A percentile compares a stretch with the other conserved stretches of the same genome.
phyloP scores from a whole-genome alignment of 2,888 invertebrate species.

The Taphrorychus bicolor region DNA sequence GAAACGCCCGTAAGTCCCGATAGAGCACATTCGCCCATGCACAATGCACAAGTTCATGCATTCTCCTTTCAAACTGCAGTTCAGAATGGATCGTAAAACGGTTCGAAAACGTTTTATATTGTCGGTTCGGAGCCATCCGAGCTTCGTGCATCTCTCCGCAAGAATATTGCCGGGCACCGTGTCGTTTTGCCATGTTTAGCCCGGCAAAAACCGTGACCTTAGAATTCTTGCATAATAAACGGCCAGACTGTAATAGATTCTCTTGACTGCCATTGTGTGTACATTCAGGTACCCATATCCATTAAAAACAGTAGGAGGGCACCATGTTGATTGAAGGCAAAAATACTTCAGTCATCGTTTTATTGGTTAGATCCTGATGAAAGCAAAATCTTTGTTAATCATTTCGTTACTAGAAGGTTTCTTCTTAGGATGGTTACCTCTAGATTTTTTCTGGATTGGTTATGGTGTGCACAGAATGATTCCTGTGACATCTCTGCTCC shows the following conservation, averaged over 20 bases:
- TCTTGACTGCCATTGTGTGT: neutral
- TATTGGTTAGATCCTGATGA: too few species aligned
- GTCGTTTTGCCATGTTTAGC: slow-evolving; percentile 22
- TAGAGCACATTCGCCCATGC: slow-evolving; percentile 19
- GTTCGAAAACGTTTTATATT: slow-evolving; percentile 34
- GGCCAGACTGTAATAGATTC: slow-evolving; percentile 3
- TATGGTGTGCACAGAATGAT: too few species aligned
- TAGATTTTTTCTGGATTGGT: too few species aligned
- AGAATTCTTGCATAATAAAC: slow-evolving; percentile 31
- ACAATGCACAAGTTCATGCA: slow-evolving; percentile 27
- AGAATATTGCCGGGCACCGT: slow-evolving; percentile 17
- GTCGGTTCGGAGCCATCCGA: slow-evolving; percentile 17
- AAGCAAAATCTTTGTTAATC: too few species aligned
- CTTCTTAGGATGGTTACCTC: too few species aligned
- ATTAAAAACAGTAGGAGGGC: too few species aligned
- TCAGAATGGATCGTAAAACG: slow-evolving; percentile 30
- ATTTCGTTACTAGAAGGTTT: too few species aligned
- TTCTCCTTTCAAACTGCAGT: slow-evolving; percentile 23
- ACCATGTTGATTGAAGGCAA: too few species aligned
- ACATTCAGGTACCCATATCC: too few species aligned
- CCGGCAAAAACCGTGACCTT: slow-evolving; percentile 21
- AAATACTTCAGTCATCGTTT: too few species aligned
- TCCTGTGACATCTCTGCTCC: too few species aligned
- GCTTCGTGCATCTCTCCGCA: slow-evolving; percentile 26
- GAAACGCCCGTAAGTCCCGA: slow-evolving; percentile 13